Evolutionary conservation across 2,797 vertebrate species (phyloP).

Genomic region (Lepidocolaptes lacrymiger): DNA sequence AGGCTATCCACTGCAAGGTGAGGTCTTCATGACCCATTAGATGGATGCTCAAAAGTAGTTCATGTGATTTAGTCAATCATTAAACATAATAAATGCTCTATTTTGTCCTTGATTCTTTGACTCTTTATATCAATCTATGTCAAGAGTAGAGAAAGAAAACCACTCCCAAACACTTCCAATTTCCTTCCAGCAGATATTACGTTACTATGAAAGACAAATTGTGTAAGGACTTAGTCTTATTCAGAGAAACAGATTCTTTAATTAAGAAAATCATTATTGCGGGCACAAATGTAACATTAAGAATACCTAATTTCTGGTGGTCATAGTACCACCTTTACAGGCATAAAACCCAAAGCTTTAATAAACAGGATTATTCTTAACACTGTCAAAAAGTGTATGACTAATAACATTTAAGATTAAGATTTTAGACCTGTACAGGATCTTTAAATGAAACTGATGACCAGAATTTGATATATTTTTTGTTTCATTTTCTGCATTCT

Average conservation of each 20-base stretch:
- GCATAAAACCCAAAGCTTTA: neutral
- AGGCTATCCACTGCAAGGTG: neutral
- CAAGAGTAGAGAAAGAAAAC: neutral
- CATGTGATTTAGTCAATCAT: neutral
- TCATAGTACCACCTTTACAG: neutral
- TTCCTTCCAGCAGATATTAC: neutral
- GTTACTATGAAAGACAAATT: neutral
- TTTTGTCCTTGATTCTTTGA: neutral
- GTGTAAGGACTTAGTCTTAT: neutral
- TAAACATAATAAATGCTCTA: neutral
- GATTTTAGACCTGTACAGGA: neutral
- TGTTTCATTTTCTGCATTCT: neutral
- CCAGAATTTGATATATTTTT: neutral
- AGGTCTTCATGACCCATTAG: neutral
- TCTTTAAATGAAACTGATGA: neutral
- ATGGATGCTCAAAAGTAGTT: neutral
- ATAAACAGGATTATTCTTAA: neutral
- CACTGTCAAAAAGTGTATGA: neutral
- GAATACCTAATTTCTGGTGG: neutral
- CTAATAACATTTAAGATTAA: neutral
- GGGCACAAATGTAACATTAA: neutral
- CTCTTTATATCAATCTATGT: neutral
- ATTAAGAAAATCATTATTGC: neutral
- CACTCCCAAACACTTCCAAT: neutral
- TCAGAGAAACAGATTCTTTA: neutral